These are phyloP conservation scores for Pteruthius melanotis DNA, from an alignment of 2,113 vertebrate genomes.

Conservation along the genomic window DNA sequence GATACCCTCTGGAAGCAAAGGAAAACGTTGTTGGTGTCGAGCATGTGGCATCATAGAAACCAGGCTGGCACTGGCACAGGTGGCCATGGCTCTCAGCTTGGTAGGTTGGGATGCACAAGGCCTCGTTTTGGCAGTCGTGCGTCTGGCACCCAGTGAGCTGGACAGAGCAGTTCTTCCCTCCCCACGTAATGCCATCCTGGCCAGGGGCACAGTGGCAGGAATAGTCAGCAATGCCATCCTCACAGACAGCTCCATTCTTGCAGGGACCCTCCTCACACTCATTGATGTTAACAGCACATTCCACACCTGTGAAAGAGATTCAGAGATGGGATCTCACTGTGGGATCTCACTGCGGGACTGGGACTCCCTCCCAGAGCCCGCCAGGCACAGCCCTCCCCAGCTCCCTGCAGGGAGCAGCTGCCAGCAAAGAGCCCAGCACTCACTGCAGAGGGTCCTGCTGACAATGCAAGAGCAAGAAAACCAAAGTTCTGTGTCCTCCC, in stretches of 20 bases:
- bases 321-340: background rate
- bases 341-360: background rate
- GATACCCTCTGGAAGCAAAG: conserved; percentile 71
- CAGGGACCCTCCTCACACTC: conserved; percentile 89
- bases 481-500: background rate
- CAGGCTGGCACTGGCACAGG: conserved; percentile 82
- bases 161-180: conserved; percentile 85
- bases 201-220: conserved; percentile 78
- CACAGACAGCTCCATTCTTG: conserved; percentile 84
- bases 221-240: conserved; percentile 82
- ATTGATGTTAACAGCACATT: conserved; percentile 85
- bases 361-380: background rate
- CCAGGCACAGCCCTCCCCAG: background rate
- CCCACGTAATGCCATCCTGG: conserved; percentile 77
- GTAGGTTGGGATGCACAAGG: conserved; percentile 80
- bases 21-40: conserved; percentile 89
- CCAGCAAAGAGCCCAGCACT: background rate
- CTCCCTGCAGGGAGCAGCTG: background rate
- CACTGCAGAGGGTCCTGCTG: background rate
- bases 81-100: conserved; percentile 76
- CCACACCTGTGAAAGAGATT: conserved; percentile 74
- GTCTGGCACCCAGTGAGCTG: conserved; percentile 80
- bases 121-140: conserved; percentile 80
- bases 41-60: conserved; percentile 81
- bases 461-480: background rate